Evolutionary conservation across 2,113 vertebrate species (phyloP), one percentile per base, ranked within the genome.

Genomic region (Rhea pennata): DNA sequence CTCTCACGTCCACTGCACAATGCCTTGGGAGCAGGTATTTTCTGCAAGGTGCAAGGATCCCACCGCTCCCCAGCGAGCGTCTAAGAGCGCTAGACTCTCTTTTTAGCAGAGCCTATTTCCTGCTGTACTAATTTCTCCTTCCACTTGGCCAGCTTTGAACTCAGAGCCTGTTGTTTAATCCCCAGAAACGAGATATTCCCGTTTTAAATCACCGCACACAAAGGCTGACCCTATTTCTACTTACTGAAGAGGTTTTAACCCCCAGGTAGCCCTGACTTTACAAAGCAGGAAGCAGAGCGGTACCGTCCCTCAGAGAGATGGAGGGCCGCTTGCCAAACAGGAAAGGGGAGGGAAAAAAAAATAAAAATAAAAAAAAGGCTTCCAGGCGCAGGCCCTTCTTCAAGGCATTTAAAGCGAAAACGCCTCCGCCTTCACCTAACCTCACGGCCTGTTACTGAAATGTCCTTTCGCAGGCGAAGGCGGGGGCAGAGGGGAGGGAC

Each of bases 131-230:
- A 0, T 6, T 64, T 17, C 59, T 71, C 54, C 84, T 71, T 29
- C 13, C 40, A 9, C 26, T 5, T n/a, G 8, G 50, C 4, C 24
- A 27, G 4, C 6, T 71, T 31, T 10, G 54, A 84, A 42, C 17
- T 7, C 15, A 42, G 40, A 48, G 3, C 61, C 24, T 13, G 5
- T 7, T 5, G 1, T 1, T 44, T 24, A 42, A 5, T 2, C 48
- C 36, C 71, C 36, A 62, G 42, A 66, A 29, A 14, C 2, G n/a
- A 27, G 29, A 31, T 0, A 0, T 11, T 48, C 27, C 8, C 0
- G 46, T 74, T 74, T 1, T 62, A 23, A 50, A 5, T 4, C 13
- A 1, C 40, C 42, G 1, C 2, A 15, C 61, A 12, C 27, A 6
- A 2, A 33, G 59, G 26, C 59, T 5, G 44, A 6, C 4, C 14